A percentile compares a stretch with the other conserved stretches of the same genome.
Evolutionary conservation across 2,888 invertebrate genomes (phyloP).

Genomic region (Cyclophora albipunctata): DNA sequence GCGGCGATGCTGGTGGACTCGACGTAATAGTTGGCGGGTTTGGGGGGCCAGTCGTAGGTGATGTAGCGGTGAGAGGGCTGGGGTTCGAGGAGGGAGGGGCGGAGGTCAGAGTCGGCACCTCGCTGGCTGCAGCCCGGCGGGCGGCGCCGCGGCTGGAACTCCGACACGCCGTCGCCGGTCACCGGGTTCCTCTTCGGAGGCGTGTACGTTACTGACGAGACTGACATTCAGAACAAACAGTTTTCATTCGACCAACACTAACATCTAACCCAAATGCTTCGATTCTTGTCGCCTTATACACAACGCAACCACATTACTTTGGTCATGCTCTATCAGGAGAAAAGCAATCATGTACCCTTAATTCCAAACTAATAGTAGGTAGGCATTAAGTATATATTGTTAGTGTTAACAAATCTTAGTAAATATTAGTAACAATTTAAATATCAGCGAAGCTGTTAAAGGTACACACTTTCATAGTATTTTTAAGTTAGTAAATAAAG

Average conservation of each 20-base stretch:
- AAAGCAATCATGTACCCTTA: too few relatives aligned
- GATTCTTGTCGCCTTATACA: constrained; percentile 7
- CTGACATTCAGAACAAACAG: constrained; percentile 59
- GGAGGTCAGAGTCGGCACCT: constrained; percentile 59
- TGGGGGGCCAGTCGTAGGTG: constrained; percentile 57
- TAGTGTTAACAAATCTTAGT: neutral
- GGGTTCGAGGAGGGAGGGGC: constrained; percentile 33
- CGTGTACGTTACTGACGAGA: constrained; percentile 55
- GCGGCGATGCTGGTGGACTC: constrained; percentile 51
- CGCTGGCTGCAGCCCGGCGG: constrained; percentile 65
- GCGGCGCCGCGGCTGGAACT: constrained; percentile 69
- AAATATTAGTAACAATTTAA: neutral
- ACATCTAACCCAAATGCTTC: constrained; percentile 16
- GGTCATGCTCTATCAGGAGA: neutral
- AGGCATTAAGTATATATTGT: too few relatives aligned
- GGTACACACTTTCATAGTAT: too few relatives aligned
- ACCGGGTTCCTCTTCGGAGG: constrained; percentile 78
- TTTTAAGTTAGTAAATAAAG: too few relatives aligned
- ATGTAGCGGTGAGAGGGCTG: constrained; percentile 61
- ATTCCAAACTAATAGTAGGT: too few relatives aligned
- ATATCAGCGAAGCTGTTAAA: too few relatives aligned
- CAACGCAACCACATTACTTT: constrained; percentile 1
- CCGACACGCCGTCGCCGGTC: constrained; percentile 76
- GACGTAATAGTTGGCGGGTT: constrained; percentile 62
- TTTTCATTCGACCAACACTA: constrained; percentile 51